Conservation (phyloP, 37 sponge, comb jelly and placozoan genomes). For the Halichondria panicea region DNA sequence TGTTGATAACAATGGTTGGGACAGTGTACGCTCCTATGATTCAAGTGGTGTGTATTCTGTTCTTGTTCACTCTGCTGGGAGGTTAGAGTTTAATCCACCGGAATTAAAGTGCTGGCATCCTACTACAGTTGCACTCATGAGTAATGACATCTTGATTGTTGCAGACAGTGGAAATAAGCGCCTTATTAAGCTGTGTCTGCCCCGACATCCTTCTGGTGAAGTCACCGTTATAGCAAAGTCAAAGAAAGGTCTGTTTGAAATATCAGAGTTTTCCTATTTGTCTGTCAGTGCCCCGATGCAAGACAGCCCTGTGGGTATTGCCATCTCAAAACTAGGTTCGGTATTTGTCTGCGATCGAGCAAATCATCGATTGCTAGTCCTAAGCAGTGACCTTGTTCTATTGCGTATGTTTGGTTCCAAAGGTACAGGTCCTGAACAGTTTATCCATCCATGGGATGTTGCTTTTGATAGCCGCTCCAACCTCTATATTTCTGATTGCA, state of each 20-base stretch:
- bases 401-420: conserved; percentile 4
- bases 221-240: background rate
- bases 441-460: conserved; percentile 29
- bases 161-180: background rate
- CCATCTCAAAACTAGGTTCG: conserved; percentile 4
- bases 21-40: conserved; percentile 10
- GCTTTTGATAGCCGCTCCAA: conserved; percentile 36
- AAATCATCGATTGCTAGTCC: conserved; percentile 50
- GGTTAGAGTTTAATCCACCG: too few relatives aligned
- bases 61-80: too few relatives aligned
- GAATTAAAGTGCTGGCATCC: conserved; percentile 3
- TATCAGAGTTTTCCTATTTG: too few relatives aligned
- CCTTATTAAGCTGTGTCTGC: background rate
- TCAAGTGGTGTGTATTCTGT: too few relatives aligned
- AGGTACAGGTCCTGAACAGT: conserved; percentile 4
- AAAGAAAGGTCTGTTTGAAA: conserved; percentile 24
- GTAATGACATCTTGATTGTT: background rate
- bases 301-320: conserved; percentile 53
- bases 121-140: background rate
- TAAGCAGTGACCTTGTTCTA: conserved; percentile 16
- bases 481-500: conserved; percentile 39
- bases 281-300: too few relatives aligned
- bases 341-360: conserved; percentile 53
- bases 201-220: background rate
- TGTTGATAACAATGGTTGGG: conserved; percentile 16